Base-by-base conservation (phyloP, 2,888 invertebrate species). In the Archaeoteleia sp. region DNA sequence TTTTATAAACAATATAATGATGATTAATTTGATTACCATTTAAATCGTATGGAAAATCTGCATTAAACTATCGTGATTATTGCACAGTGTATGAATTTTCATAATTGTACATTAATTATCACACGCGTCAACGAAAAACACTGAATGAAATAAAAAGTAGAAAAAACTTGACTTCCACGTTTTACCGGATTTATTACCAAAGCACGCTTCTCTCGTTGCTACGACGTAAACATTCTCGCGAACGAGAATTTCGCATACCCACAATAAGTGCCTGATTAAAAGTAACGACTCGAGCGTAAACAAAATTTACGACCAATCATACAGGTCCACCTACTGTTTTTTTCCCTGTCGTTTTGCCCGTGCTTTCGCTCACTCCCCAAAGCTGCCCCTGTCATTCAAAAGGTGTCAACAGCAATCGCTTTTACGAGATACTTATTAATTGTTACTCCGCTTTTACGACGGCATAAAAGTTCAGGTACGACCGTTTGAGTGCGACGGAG, bases 381-480 rank as follows among this genome's bases (percentile, higher is more conserved):
- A 54, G 57, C 62, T 77, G 73, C 78, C 82, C 83, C 83, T 86
- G 83, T 84, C 83, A 86, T 83, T 84, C 82, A 86, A 84, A 86
- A 87, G 86, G 87, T 87, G 87, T 87, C 87, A 87, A 87, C 87
- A 85, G 85, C 86, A 87, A 88, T 88, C 86, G 86, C 86, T 87
- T 88, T 88, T 87, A 88, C 87, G 87, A 86, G 86, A 87, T 87
- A 86, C 86, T 88, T 88, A 88, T 88, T 88, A 88, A 88, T 87
- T 87, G 87, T 87, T 87, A 88, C 86, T 86, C 85, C 84, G 82
- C 79, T 86, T 88, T 88, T 88, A 88, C 87, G 87, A 87, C 79
- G 83, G 76, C 84, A 85, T 88, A 87, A 88, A 88, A 87, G 87
- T 87, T 73, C 83, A 77, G 77, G 77, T 78, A 82, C 82, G 79